phyloP scores from a whole-genome alignment of 2,888 invertebrate genomes.

The Electrophaes corylata region DNA sequence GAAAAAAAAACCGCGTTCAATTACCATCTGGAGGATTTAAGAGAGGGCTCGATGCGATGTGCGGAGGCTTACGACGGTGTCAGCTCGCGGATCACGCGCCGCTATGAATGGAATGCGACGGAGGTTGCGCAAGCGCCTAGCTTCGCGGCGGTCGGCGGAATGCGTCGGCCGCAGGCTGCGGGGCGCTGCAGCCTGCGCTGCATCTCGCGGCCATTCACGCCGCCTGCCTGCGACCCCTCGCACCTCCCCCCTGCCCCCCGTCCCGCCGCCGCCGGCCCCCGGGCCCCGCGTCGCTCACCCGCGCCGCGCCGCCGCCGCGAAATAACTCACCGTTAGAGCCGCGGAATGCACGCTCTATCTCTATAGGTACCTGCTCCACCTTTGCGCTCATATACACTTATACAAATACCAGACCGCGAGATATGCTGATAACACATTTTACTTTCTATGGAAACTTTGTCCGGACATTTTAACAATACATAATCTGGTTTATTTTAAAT shows the following conservation, averaged over 20 bases:
- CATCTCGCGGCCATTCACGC: slow-evolving; percentile 82
- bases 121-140: slow-evolving; percentile 79
- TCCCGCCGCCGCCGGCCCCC: slow-evolving; percentile 4
- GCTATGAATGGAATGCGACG: slow-evolving; percentile 83
- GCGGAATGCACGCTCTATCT: slow-evolving; percentile 80
- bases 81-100: slow-evolving; percentile 58
- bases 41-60: slow-evolving; percentile 36
- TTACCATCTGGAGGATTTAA: slow-evolving; percentile 66
- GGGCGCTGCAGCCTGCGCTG: slow-evolving; percentile 71
- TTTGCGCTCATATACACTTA: slow-evolving; percentile 26
- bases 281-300: slow-evolving; percentile 18
- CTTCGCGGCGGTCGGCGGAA: slow-evolving; percentile 66
- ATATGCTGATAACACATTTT: slow-evolving; percentile 36
- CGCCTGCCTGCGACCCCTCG: slow-evolving; percentile 40
- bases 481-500: slow-evolving; percentile 25
- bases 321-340: slow-evolving; percentile 81
- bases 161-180: slow-evolving; percentile 56
- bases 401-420: slow-evolving; percentile 32
- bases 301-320: slow-evolving; percentile 64
- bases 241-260: slow-evolving; percentile 8
- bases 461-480: slow-evolving; percentile 22
- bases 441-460: slow-evolving; percentile 36
- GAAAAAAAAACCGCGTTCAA: slow-evolving; percentile 67
- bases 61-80: slow-evolving; percentile 39
- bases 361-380: slow-evolving; percentile 55